Percentiles rank a stretch among this genome's conserved stretches.
phyloP scores from a whole-genome alignment of 2,888 invertebrate species.

The Furcula furcula region DNA sequence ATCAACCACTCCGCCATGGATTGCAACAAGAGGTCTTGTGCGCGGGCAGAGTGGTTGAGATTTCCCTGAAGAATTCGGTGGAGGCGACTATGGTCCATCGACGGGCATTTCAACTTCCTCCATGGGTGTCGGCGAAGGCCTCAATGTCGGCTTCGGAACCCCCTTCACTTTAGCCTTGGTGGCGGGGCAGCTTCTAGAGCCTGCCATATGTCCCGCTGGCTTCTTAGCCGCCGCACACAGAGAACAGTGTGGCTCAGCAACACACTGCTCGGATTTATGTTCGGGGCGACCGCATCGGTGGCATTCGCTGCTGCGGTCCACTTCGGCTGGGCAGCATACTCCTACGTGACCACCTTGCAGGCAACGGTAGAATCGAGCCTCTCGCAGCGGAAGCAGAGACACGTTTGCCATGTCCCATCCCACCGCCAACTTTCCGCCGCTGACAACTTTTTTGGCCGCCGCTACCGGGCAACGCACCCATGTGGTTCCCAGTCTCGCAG shows the following conservation, averaged over 20 bases:
- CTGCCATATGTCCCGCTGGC: not conserved
- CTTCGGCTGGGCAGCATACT: not conserved
- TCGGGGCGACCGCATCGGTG: not conserved
- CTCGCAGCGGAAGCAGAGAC: not conserved
- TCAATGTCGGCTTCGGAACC: too few species aligned
- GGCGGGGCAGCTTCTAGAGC: not conserved
- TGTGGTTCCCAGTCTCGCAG: too few species aligned
- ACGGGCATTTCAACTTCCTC: not conserved
- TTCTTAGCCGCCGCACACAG: not conserved
- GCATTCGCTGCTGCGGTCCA: not conserved
- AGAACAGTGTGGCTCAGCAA: not conserved
- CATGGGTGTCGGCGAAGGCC: not conserved
- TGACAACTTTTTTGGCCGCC: not conserved
- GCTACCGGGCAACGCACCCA: not conserved
- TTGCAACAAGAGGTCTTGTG: slow-evolving; percentile 8
- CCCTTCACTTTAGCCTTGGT: too few species aligned
- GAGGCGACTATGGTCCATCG: not conserved
- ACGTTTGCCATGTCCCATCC: not conserved
- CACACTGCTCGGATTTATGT: not conserved
- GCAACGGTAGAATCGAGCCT: not conserved
- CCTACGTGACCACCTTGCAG: not conserved
- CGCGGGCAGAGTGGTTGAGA: slow-evolving; percentile 7
- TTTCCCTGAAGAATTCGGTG: slow-evolving; percentile 6
- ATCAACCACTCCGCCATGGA: slow-evolving; percentile 7
- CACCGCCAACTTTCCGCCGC: not conserved